Conservation (phyloP, 2,113 vertebrate species). For the Anolis sagrei region DNA sequence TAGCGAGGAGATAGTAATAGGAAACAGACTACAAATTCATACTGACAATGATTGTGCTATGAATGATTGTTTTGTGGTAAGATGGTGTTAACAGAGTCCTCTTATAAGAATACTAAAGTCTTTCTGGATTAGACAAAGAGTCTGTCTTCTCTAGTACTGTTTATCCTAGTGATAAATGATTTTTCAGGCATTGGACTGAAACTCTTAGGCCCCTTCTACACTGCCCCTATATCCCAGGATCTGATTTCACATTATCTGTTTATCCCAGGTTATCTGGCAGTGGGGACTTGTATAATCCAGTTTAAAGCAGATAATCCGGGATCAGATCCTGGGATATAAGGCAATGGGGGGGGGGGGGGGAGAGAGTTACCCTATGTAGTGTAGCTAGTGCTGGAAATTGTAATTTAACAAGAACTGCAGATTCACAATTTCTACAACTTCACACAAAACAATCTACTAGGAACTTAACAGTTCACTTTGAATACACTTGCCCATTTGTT, state of each 20-base stretch:
- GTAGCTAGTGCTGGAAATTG: no score
- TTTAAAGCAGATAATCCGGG: no score
- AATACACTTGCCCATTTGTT: background rate
- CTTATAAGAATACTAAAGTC: background rate
- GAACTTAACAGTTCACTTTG: background rate
- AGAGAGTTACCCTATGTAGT: no score
- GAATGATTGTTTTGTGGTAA: background rate
- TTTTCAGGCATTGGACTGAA: no score
- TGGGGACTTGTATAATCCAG: no score
- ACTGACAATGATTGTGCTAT: constrained; percentile 44
- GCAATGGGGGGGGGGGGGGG: no score
- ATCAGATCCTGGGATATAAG: no score
- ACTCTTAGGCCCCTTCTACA: no score
- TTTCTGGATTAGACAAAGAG: background rate
- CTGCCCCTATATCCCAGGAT: no score
- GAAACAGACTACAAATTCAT: constrained; percentile 33
- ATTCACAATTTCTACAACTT: background rate
- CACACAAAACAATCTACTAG: background rate
- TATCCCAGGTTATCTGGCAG: no score
- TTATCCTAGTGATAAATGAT: background rate
- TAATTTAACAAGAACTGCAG: no score
- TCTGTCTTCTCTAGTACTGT: background rate
- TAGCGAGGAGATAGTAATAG: constrained; percentile 15
- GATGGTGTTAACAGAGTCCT: background rate
- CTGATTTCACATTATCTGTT: no score